Evolutionary conservation across 2,888 invertebrate species (phyloP).

Genomic region (Leptogaster cylindrica): DNA sequence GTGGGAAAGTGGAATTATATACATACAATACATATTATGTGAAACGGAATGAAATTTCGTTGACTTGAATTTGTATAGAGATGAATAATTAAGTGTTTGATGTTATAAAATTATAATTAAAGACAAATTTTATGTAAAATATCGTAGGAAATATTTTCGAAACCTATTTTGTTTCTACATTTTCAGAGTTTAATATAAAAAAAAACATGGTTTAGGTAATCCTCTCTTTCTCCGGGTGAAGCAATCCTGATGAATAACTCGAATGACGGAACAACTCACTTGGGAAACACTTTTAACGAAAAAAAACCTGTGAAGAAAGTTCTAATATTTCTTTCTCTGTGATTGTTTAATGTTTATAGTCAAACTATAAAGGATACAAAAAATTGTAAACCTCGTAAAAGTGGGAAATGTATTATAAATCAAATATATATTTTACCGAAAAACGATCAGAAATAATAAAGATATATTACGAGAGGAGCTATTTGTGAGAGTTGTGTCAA

Average conservation of each 20-base stretch:
- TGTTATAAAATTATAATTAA: constrained; percentile 27
- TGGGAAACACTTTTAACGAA: constrained; percentile 10
- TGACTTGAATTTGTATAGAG: constrained; percentile 26
- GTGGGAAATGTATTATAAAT: constrained; percentile 13
- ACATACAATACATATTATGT: background rate
- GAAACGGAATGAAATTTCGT: constrained; percentile 19
- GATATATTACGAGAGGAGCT: constrained; percentile 25
- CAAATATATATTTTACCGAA: constrained; percentile 33
- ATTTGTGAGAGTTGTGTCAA: constrained; percentile 21
- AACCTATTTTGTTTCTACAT: constrained; percentile 35
- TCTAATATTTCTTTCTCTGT: constrained; percentile 38
- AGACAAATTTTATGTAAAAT: constrained; percentile 35
- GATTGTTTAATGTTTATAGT: constrained; percentile 35
- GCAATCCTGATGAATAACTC: constrained; percentile 9
- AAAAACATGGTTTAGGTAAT: constrained; percentile 8
- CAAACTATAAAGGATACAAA: constrained; percentile 27
- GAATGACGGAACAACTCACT: constrained; percentile 3
- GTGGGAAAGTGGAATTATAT: no score
- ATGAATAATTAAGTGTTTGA: constrained; percentile 34
- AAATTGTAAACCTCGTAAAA: constrained; percentile 6
- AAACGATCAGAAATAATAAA: constrained; percentile 18
- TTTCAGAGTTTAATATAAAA: constrained; percentile 37
- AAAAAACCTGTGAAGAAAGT: constrained; percentile 37
- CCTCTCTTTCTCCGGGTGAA: constrained; percentile 16
- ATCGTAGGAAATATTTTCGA: constrained; percentile 18